phyloP scores from a whole-genome alignment of 2,113 vertebrate genomes.

The Nycticebus coucang region DNA sequence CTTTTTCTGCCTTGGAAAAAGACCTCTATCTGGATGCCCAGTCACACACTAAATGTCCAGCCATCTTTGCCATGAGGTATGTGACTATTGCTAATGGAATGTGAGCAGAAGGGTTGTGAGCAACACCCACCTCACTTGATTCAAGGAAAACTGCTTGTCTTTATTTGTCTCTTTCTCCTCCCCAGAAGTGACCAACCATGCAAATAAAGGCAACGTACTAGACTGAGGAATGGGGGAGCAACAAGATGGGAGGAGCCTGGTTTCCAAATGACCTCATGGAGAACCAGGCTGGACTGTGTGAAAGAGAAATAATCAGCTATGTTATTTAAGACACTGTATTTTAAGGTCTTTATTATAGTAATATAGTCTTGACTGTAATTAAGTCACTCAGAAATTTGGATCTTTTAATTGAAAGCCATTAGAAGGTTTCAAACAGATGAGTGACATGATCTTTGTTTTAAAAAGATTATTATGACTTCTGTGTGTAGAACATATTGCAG shows the following conservation, averaged over 20 bases:
- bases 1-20: not conserved
- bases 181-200: not conserved
- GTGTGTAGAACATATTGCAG: not conserved
- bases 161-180: not conserved
- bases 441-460: not conserved
- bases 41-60: not conserved
- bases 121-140: not conserved
- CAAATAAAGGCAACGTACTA: not conserved
- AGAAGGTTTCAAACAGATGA: not conserved
- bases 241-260: not conserved
- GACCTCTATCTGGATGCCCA: not conserved
- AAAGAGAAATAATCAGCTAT: not conserved
- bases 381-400: not conserved
- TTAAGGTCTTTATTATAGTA: not conserved
- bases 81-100: not conserved
- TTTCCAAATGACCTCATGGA: not conserved
- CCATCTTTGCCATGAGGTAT: not conserved
- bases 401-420: not conserved
- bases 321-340: not conserved
- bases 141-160: not conserved
- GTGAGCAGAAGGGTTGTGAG: too few relatives aligned
- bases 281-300: not conserved
- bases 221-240: not conserved
- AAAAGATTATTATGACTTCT: not conserved
- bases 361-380: not conserved